Evolutionary conservation across 2,797 vertebrate genomes (phyloP).

Genomic region (Ctenosaura bakeri): DNA sequence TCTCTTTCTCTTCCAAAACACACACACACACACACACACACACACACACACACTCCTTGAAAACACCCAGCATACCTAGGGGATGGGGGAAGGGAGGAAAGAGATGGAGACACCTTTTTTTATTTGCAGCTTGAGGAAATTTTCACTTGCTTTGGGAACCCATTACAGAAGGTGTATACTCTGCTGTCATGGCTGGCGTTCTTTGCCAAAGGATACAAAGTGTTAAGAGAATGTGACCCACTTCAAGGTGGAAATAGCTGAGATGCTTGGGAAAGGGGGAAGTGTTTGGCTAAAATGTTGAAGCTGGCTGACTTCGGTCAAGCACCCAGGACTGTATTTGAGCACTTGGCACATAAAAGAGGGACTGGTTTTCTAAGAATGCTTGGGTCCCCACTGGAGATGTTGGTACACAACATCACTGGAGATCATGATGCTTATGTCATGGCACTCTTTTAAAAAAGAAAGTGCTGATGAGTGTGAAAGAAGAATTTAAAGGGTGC

Average conservation of each 20-base stretch:
- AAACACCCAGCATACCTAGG: conserved; percentile 58
- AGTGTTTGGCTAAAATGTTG: conserved; percentile 30
- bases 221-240: conserved; percentile 51
- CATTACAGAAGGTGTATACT: conserved; percentile 38
- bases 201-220: conserved; percentile 65
- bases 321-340: conserved; percentile 5
- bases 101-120: conserved; percentile 56
- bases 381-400: neutral
- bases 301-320: conserved; percentile 30
- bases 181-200: conserved; percentile 37
- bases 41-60: conserved; percentile 74
- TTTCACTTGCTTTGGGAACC: conserved; percentile 29
- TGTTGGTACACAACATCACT: neutral
- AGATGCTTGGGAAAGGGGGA: conserved; percentile 48
- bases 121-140: conserved; percentile 15
- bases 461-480: neutral
- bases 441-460: neutral
- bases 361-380: conserved; percentile 28
- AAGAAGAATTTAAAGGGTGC: neutral
- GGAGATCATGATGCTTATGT: conserved; percentile 1
- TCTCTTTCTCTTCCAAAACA: conserved; percentile 75
- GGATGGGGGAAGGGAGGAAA: conserved; percentile 10
- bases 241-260: conserved; percentile 62
- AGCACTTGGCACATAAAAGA: conserved; percentile 13
- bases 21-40: conserved; percentile 64